Evolutionary conservation across 2,797 vertebrate species (phyloP), one percentile per base, ranked within the genome.

Genomic region (Gallinago nigripennis): DNA sequence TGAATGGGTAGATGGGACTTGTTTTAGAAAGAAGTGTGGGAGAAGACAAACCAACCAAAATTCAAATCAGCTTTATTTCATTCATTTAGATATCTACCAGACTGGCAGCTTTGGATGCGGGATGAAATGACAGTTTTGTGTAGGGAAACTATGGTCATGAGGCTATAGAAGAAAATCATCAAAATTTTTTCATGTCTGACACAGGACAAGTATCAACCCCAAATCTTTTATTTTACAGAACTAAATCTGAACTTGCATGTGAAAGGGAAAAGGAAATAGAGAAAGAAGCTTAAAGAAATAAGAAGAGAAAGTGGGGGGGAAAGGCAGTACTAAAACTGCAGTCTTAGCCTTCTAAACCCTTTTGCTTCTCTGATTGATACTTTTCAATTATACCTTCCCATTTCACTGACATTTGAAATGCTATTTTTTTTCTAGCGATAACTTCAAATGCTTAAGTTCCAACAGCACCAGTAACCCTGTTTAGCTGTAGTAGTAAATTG

Each of bases 291-390:
- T 92, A 64, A 46, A 79, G 85, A 85, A 92, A 86, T 86, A 82
- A 86, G 60, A 64, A 51, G 56, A 82, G 8, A 57, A 72, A 63
- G 25, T 41, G 43, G 31, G 21, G 20, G 12, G 25, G 5, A 27
- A 63, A 71, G 83, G 82, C n/a, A 39, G 94, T 63, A 54, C 81
- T 91, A 87, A 94, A 97, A 94, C 95, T 86, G 96, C 90, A 80
- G 97, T 56, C 93, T 94, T 92, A 80, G 96, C 95, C 93, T 96
- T 93, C 88, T 92, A 97, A 98, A 98, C 97, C 98, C 97, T 97
- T 98, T 98, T 98, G 98, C 99, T 99, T 99, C 98, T 98, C 99
- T 99, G 99, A 99, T 99, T 99, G 99, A 99, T 99, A 99, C 99
- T 99, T 99, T 99, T 99, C 99, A 99, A 99, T 99, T 99, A 99